Conservation (phyloP, 1,140 invertebrate species). For the Apis florea region DNA sequence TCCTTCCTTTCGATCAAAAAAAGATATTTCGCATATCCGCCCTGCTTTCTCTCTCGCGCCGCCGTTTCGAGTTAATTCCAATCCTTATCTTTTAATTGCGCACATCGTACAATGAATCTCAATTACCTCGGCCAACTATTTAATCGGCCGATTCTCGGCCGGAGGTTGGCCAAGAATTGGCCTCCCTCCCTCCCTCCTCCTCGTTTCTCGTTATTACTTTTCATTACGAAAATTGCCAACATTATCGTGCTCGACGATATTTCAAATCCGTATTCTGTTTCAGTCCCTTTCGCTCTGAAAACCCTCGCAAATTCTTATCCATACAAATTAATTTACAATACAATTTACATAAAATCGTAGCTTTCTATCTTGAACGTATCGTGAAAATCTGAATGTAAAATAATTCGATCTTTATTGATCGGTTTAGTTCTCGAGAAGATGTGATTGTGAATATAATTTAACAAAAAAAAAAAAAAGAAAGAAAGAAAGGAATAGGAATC, state of each 20-base stretch:
- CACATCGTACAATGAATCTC: constrained; percentile 50
- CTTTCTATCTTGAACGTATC: no score
- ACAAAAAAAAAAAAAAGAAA: no score
- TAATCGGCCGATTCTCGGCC: constrained; percentile 33
- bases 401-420: no score
- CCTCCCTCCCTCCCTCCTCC: not conserved
- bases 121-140: constrained; percentile 50
- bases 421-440: no score
- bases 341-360: no score
- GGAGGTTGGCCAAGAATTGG: not conserved
- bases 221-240: not conserved
- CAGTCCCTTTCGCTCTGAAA: no score
- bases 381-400: no score
- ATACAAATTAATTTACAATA: no score
- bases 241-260: no score
- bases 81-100: constrained; percentile 53
- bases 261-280: not conserved
- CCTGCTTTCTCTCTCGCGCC: not conserved
- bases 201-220: not conserved
- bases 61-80: constrained; percentile 15
- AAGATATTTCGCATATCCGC: constrained; percentile 18
- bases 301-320: no score
- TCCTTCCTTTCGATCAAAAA: not conserved
- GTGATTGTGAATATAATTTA: no score
- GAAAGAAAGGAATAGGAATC: not conserved